Evolutionary conservation across 1,140 invertebrate genomes (phyloP), one percentile per base, ranked within the genome.

Genomic region (Drosophila triauraria): DNA sequence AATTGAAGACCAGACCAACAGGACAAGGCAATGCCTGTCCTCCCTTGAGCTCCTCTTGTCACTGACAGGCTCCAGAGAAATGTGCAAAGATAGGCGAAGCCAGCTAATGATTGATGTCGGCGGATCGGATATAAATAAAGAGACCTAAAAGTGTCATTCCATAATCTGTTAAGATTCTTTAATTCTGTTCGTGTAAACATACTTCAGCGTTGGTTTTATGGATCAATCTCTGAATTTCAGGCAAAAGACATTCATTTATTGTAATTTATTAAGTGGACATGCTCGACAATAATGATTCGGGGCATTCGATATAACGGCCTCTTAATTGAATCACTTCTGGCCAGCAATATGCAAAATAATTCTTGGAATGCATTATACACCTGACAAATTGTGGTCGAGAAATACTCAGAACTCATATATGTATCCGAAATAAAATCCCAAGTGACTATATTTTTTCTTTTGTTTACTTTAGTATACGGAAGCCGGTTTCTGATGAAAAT

Each of bases 321-420:
- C 58, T 76, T 59, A 60, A 68, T 69, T 59, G 51, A 78, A 35
- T 75, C 63, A 59, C 57, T 72, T 42, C 40, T 27, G 57, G n/a
- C 20, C 50, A 61, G 48, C 58, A 15, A 44, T 44, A 13, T 20
- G 13, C 9, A 43, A 43, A n/a, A 13, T 43, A 38, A 23, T 72
- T 72, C 70, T n/a, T 27, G 44, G 54, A 72, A 85, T 44, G 40
- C 53, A 25, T 62, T 32, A 47, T 78, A 48, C 74, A 86, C 78
- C 77, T 84, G 81, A 68, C 58, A 84, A 77, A 62, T 62, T 56
- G 59, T 42, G 9, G 27, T 25, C 25, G n/a, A 30, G 43, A 82
- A 63, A 69, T 82, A 47, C 47, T 25, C 59, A 58, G 80, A 82
- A 80, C 38, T 58, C 35, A 12, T 25, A 60, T 48, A 59, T 42